Evolutionary conservation across 2,888 invertebrate genomes (phyloP), one percentile per base, ranked within the genome.

Genomic region (Drosophila picticornis): DNA sequence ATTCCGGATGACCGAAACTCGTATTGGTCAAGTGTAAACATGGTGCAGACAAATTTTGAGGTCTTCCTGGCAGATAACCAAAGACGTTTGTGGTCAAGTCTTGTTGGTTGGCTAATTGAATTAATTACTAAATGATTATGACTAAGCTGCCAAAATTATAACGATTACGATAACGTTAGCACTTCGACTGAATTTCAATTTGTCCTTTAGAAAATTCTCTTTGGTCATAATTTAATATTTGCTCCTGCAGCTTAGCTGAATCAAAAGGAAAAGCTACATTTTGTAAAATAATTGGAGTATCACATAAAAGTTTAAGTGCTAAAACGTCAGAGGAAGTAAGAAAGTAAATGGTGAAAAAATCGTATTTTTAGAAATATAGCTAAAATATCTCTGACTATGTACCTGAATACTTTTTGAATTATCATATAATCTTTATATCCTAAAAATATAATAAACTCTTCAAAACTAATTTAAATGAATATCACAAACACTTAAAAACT

Each of bases 51-150:
- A 85, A 80, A 84, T 38, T 38, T 25, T 4, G 6, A 25, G 25
- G 10, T 55, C 34, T 55, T 25, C 29, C 38, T 83, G 81, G 60
- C 80, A 77, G 68, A 51, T 62, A 75, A 66, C 70, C 69, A 72
- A 80, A 77, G 69, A 75, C 66, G 61, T 57, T 59, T 79, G 55
- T 52, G 77, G 72, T 51, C 68, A 63, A 70, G 53, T 68, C 68
- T 71, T 84, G 70, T 60, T 60, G 78, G 80, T 64, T 52, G 38
- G 29, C 81, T 88, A 85, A 86, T 85, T 85, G 84, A 71, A 65
- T 69, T 80, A 87, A 84, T 87, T 86, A 77, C 64, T 51, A 29
- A 63, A 68, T 70, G 75, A 80, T 77, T 70, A 70, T 48, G 67
- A 53, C 70, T 69, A 71, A 80, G 59, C 69, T 62, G 56, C 19